Evolutionary conservation across 2,797 vertebrate genomes (phyloP).

Genomic region (Nannoperca australis): DNA sequence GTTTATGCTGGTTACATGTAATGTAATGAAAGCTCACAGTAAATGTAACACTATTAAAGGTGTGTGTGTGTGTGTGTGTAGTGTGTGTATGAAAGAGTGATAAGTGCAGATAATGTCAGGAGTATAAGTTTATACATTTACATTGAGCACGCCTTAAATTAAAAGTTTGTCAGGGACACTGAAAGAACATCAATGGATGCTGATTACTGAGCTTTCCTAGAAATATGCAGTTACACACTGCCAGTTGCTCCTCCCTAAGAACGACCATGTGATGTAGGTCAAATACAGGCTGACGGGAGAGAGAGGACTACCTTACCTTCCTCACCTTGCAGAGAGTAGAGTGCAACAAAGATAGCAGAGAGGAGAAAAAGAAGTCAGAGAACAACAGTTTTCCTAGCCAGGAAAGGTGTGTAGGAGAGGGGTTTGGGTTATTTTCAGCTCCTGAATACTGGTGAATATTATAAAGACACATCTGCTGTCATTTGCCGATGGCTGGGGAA

Average conservation of each 20-base stretch:
- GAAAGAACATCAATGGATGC: constrained; percentile 8
- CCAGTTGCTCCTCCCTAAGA: constrained; percentile 66
- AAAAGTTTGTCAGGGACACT: not conserved
- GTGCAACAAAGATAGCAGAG: constrained; percentile 20
- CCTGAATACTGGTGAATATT: not conserved
- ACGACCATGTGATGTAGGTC: constrained; percentile 70
- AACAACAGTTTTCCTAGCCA: not conserved
- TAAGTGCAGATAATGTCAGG: constrained; percentile 17
- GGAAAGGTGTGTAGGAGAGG: not conserved
- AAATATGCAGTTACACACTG: constrained; percentile 16
- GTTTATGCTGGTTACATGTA: not conserved
- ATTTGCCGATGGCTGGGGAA: constrained; percentile 22
- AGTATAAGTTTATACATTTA: constrained; percentile 25
- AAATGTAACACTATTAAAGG: not conserved
- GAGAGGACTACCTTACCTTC: constrained; percentile 32
- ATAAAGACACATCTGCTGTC: constrained; percentile 5
- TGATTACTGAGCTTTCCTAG: constrained; percentile 42
- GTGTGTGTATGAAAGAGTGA: not conserved
- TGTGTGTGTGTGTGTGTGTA: not conserved
- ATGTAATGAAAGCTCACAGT: not conserved
- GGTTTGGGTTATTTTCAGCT: not conserved
- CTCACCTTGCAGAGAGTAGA: constrained; percentile 26
- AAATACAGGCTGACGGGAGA: constrained; percentile 46
- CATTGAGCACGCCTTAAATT: constrained; percentile 16
- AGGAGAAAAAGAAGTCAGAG: constrained; percentile 10